These are phyloP conservation scores for Larimichthys crocea DNA, from an alignment of 2,113 vertebrate species.

Conservation along the genomic window DNA sequence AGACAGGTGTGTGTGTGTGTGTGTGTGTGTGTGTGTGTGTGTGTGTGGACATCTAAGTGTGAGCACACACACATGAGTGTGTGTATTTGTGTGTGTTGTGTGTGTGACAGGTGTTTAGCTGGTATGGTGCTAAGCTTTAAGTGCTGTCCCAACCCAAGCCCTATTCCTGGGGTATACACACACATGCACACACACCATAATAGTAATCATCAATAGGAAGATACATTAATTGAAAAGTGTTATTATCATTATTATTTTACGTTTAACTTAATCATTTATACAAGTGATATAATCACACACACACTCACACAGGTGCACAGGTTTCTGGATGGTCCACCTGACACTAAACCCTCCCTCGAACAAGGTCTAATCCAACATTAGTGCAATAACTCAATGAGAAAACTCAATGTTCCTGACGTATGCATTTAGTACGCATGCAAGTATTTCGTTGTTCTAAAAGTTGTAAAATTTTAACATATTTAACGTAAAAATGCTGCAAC, in stretches of 20 bases:
- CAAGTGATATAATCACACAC: neutral
- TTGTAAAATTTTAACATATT: neutral
- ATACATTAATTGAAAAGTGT: slow-evolving; percentile 1
- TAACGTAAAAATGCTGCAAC: neutral
- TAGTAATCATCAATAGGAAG: slow-evolving; percentile 1
- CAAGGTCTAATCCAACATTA: neutral
- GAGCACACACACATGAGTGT: slow-evolving; percentile 14
- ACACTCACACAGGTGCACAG: too few relatives aligned
- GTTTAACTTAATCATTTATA: neutral
- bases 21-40: slow-evolving; percentile 46
- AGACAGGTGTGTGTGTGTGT: slow-evolving; percentile 63
- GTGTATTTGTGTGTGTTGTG: slow-evolving; percentile 35
- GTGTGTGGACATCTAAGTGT: slow-evolving; percentile 25
- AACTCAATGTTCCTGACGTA: too few relatives aligned
- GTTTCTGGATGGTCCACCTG: neutral
- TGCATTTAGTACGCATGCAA: too few relatives aligned
- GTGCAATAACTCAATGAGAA: too few relatives aligned
- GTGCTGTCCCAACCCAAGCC: slow-evolving; percentile 73
- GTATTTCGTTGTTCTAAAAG: neutral
- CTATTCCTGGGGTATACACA: slow-evolving; percentile 68
- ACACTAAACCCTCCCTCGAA: neutral
- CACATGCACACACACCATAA: slow-evolving; percentile 38
- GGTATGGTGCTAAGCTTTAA: slow-evolving; percentile 81
- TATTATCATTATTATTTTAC: neutral
- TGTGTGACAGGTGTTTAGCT: slow-evolving; percentile 76